Evolutionary conservation across 2,888 invertebrate genomes (phyloP).

Genomic region (Eupithecia vulgata): DNA sequence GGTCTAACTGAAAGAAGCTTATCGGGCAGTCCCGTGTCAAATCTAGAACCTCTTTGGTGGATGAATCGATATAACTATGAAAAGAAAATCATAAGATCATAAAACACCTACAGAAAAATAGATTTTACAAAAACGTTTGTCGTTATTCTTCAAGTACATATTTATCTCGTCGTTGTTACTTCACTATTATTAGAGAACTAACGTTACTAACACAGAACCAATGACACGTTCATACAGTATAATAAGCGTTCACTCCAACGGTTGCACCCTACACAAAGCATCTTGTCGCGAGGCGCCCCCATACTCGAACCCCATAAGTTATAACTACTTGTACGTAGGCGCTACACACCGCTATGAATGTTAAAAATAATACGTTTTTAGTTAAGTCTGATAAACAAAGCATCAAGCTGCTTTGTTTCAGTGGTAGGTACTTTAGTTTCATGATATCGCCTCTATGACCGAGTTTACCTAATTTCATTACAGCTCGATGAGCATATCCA

Average conservation of each 20-base stretch:
- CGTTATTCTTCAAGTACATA: neutral
- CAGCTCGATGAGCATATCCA: neutral
- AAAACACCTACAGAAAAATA: neutral
- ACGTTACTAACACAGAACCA: neutral
- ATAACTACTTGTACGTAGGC: neutral
- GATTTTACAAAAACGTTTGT: neutral
- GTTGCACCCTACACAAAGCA: constrained; percentile 11
- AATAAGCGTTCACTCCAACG: neutral
- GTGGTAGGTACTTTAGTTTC: neutral
- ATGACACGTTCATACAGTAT: neutral
- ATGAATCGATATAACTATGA: neutral
- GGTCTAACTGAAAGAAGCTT: neutral
- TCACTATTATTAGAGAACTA: neutral
- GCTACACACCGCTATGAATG: neutral
- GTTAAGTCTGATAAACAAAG: neutral
- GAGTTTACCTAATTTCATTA: neutral
- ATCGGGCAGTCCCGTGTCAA: neutral
- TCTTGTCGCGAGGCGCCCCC: neutral
- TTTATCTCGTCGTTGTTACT: neutral
- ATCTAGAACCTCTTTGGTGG: neutral
- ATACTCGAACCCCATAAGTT: constrained; percentile 8
- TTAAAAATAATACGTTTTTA: neutral
- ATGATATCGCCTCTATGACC: neutral
- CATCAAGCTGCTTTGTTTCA: neutral
- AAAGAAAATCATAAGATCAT: neutral